A percentile compares a stretch with the other conserved stretches of the same genome.
These are phyloP conservation scores for Odocoileus hemionus DNA, from an alignment of 2,113 vertebrate genomes.

Conservation along the genomic window DNA sequence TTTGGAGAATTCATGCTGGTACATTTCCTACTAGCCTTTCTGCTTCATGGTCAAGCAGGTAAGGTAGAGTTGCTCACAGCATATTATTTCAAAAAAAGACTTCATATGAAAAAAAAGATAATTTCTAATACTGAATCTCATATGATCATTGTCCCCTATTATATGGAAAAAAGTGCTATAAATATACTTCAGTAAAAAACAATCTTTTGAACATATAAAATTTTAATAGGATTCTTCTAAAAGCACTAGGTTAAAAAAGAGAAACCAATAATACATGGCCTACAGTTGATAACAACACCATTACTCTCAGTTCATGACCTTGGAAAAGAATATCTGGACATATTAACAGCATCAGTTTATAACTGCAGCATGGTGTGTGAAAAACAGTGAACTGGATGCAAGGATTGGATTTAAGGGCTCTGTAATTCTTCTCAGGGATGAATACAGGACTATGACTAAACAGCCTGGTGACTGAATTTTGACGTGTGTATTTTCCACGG, in stretches of 20 bases:
- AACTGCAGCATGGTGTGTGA: not conserved
- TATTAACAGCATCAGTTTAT: not conserved
- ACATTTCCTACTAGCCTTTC: not conserved
- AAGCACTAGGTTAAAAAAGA: not conserved
- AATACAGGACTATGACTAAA: not conserved
- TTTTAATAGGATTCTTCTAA: slow-evolving; percentile 7
- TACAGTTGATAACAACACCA: not conserved
- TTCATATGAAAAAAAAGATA: not conserved
- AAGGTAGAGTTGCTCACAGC: not conserved
- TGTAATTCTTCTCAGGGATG: not conserved
- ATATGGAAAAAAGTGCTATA: not conserved
- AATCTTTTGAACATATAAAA: not conserved
- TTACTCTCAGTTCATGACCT: not conserved
- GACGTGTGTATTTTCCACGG: not conserved
- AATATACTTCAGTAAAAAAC: not conserved
- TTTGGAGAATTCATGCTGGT: not conserved
- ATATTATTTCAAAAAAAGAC: not conserved
- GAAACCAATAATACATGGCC: not conserved
- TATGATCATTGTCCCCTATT: not conserved
- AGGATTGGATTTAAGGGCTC: not conserved
- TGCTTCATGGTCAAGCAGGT: not conserved
- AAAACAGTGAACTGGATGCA: not conserved
- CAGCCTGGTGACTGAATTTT: not conserved
- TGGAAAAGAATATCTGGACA: not conserved
- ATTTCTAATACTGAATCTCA: slow-evolving; percentile 27